A percentile compares a stretch with the other conserved stretches of the same genome.
These are phyloP conservation scores for Enhydra lutris DNA, from an alignment of 2,113 vertebrate species.

Conservation along the genomic window DNA sequence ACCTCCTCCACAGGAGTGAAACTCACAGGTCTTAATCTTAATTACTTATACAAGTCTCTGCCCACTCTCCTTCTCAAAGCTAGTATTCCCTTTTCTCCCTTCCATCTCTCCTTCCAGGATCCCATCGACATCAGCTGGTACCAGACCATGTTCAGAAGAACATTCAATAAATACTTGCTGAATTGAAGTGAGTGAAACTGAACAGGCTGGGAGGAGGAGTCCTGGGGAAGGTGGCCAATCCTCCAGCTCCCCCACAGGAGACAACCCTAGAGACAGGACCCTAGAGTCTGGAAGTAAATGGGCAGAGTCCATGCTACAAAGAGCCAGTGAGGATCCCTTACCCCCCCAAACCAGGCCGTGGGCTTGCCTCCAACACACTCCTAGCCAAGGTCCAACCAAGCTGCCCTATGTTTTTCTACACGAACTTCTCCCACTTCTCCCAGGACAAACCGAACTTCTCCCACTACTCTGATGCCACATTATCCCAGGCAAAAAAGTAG, in stretches of 20 bases:
- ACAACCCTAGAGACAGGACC: background rate
- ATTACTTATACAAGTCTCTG: background rate
- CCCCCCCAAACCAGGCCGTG: accelerated
- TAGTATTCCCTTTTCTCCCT: background rate
- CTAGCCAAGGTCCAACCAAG: background rate
- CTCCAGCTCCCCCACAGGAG: background rate
- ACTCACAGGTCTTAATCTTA: background rate
- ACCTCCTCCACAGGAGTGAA: background rate
- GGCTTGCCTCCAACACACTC: background rate
- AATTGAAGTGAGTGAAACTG: background rate
- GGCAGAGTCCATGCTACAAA: background rate
- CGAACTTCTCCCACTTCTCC: too few species aligned
- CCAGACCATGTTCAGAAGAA: background rate
- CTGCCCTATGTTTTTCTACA: background rate
- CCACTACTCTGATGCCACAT: background rate
- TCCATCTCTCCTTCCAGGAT: too few species aligned
- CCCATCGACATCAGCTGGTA: background rate
- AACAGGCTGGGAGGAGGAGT: background rate
- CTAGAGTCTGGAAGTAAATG: background rate
- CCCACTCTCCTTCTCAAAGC: background rate
- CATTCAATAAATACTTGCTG: background rate
- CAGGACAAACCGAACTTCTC: background rate
- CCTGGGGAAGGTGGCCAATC: background rate
- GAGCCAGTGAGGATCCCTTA: background rate
- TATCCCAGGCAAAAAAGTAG: background rate